Base-by-base conservation (phyloP, 2,888 invertebrate species). In the Synergus itoensis region DNA sequence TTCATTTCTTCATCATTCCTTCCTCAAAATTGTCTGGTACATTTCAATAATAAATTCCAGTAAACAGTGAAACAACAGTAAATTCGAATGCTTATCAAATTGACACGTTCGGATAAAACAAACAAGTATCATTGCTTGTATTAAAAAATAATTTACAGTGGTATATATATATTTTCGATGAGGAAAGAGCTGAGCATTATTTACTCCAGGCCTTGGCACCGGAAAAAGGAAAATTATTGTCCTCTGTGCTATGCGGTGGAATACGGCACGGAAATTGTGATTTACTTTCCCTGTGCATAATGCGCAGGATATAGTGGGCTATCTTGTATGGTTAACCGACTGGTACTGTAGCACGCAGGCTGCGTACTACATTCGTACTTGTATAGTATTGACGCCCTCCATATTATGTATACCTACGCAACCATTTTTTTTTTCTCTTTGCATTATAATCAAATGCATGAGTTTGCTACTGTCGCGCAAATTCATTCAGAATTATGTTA, bases 201-300 rank as follows among this genome's bases (percentile, higher is more conserved):
- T 86, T 84, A 77, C 77, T 73, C 73, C 43, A 73, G 76, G 75
- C 53, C 81, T 73, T 62, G 82, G 79, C 76, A 83, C 87, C 85
- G 88, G 87, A 89, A 89, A 85, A 84, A 84, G 84, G 84, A 84
- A 86, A 89, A 87, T 86, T 83, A 89, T 84, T 86, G 86, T 87
- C 85, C 84, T 86, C 83, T 53, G 67, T 65, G 60, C 79, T 85
- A 81, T 80, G 83, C 79, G 77, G 65, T 81, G 81, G 84, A 84
- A 82, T 86, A 84, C 79, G 81, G 79, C 84, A 81, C 88, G 90
- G 90, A 90, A 90, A 90, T 89, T 86, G 87, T 88, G 90, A 90
- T 91, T 91, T 90, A 89, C 90, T 91, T 91, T 90, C 90, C 87
- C 90, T 86, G 82, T 77, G 85, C 83, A 84, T 89, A 88, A 88